Conservation (phyloP, 2,888 invertebrate species). For the Trichacis sp. region DNA sequence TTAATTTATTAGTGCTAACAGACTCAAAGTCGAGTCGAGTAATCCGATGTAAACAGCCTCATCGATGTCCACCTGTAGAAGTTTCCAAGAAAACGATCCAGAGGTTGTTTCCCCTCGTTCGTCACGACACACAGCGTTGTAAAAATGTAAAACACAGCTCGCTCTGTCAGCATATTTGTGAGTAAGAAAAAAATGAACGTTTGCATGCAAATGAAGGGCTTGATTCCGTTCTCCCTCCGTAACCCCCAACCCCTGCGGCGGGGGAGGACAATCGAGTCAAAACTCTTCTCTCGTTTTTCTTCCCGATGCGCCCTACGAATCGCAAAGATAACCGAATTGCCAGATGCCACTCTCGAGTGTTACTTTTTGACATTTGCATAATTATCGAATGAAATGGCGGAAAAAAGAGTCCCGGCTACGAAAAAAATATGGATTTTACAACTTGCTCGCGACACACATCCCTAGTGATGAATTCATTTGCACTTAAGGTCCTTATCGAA, state of each 20-base stretch:
- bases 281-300: slow-evolving; percentile 32
- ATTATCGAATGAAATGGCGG: slow-evolving; percentile 68
- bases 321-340: slow-evolving; percentile 68
- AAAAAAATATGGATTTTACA: background rate
- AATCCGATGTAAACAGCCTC: too few species aligned
- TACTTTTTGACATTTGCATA: slow-evolving; percentile 67
- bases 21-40: too few species aligned
- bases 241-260: slow-evolving; percentile 46
- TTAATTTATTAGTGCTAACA: too few species aligned
- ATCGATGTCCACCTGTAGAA: background rate
- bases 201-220: slow-evolving; percentile 67
- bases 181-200: slow-evolving; percentile 60
- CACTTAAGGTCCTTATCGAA: background rate
- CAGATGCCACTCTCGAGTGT: slow-evolving; percentile 62
- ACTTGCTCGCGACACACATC: background rate
- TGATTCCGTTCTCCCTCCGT: slow-evolving; percentile 53
- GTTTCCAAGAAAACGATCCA: background rate
- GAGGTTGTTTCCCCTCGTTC: slow-evolving; percentile 32
- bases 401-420: background rate
- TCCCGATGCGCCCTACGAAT: slow-evolving; percentile 51
- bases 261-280: slow-evolving; percentile 41
- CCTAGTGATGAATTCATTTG: background rate
- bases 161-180: slow-evolving; percentile 61
- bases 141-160: slow-evolving; percentile 62
- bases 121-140: slow-evolving; percentile 43